Evolutionary conservation across 2,888 invertebrate species (phyloP).

Genomic region (Acleris laterana): DNA sequence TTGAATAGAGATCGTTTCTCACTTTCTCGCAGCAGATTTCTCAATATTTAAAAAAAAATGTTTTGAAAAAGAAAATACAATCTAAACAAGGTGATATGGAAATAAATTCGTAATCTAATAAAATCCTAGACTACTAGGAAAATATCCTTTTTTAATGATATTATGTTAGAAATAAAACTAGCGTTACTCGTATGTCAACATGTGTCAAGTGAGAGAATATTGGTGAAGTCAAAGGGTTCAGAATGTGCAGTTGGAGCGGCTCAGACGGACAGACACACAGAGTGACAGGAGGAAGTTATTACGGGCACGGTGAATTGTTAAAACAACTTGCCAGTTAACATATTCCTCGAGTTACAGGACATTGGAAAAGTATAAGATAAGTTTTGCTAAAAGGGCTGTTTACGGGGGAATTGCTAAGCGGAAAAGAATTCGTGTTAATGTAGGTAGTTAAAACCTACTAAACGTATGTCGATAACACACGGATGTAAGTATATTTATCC

Average conservation of each 20-base stretch:
- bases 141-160: not conserved
- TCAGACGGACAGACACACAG: slow-evolving; percentile 50
- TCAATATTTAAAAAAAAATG: not conserved
- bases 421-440: too few species aligned
- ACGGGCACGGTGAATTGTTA: slow-evolving; percentile 9
- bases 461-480: too few species aligned
- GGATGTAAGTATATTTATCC: too few species aligned
- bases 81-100: not conserved
- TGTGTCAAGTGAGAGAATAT: slow-evolving; percentile 75
- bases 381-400: not conserved
- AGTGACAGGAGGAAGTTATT: slow-evolving; percentile 40
- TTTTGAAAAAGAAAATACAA: slow-evolving; percentile 24
- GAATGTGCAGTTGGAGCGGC: slow-evolving; percentile 53
- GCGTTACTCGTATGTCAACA: slow-evolving; percentile 10
- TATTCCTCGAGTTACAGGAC: not conserved
- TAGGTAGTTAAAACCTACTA: too few species aligned
- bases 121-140: too few species aligned
- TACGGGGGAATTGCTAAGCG: too few species aligned
- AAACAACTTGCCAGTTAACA: not conserved
- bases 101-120: too few species aligned
- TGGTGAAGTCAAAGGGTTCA: slow-evolving; percentile 67
- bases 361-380: not conserved
- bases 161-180: slow-evolving; percentile 5
- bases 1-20: too few species aligned
- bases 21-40: too few species aligned